Base-by-base conservation (phyloP, 2,113 vertebrate genomes). In the Pardalotus punctatus region DNA sequence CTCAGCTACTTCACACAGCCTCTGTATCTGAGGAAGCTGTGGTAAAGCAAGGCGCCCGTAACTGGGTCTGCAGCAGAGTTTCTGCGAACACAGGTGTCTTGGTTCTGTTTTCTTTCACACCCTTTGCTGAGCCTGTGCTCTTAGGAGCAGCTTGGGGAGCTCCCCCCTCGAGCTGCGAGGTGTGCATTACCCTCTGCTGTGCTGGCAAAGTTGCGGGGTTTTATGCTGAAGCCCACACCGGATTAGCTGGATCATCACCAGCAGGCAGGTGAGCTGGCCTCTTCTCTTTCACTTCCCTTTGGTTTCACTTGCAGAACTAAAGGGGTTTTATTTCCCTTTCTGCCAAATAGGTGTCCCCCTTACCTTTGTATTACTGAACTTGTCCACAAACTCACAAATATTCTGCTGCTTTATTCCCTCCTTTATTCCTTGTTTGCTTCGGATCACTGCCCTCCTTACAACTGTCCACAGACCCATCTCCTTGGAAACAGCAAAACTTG, bases 401-500 rank as follows among this genome's bases (percentile, higher is more conserved):
- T 72, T 77, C 79, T 74, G 51, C 47, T 83, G 65, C 43, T 93
- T 90, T 94, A 56, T 84, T 89, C 65, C 61, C 35, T 95, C 79
- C 71, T 33, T 87, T 74, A 42, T 42, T 94, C n/a, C 14, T 61
- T 91, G 24, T 62, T 88, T 95, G 43, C 43, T 95, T 89, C 12
- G 0, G 62, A 57, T 91, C 70, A 73, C 66, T 4, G 7, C 74
- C 74, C 42, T 85, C 67, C 70, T 79, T 85, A 69, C 38, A 85
- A 85, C 60, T 60, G 73, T 81, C 73, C 43, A 23, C 57, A 74
- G 28, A 57, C 24, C 15, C 48, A 56, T 88, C 94, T 94, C 96
- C 93, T 85, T 90, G 93, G 96, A 81, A 91, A 97, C 87, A 1
- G 64, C 66, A 53, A 35, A 65, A 54, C 69, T 89, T 95, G 91